Evolutionary conservation across 2,888 invertebrate species (phyloP).

Genomic region (Pegoplata infirma): DNA sequence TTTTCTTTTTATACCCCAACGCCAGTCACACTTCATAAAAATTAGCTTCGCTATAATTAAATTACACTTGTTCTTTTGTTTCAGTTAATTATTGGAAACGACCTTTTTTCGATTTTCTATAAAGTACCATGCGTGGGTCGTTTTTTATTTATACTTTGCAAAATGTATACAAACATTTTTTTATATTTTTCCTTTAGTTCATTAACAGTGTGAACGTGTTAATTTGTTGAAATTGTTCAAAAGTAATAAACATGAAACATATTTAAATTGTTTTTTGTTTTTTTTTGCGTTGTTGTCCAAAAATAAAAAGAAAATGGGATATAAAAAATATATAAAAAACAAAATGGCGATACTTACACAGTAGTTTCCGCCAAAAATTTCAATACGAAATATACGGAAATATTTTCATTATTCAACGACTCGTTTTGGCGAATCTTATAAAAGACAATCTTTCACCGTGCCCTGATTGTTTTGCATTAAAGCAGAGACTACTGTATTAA

Average conservation of each 20-base stretch:
- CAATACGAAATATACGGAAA: too few species aligned
- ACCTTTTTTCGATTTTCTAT: not conserved
- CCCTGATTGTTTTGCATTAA: too few species aligned
- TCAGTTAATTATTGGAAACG: conserved; percentile 29
- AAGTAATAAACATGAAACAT: conserved; percentile 19
- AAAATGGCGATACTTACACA: too few species aligned
- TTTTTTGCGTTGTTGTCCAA: not conserved
- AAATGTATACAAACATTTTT: not conserved
- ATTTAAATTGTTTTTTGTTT: not conserved
- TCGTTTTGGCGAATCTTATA: too few species aligned
- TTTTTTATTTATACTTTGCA: not conserved
- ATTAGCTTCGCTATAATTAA: conserved; percentile 31
- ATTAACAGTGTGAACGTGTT: conserved; percentile 58
- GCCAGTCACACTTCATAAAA: conserved; percentile 24
- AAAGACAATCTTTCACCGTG: too few species aligned
- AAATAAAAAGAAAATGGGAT: not conserved
- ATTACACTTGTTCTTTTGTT: conserved; percentile 28
- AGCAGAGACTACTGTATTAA: too few species aligned
- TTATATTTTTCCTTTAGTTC: conserved; percentile 6
- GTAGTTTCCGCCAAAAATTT: too few species aligned
- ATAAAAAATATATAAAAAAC: not conserved
- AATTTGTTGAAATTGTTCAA: conserved; percentile 41
- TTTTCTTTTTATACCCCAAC: not conserved
- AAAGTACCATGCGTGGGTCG: not conserved
- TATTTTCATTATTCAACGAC: too few species aligned